Conservation (phyloP, 2,888 invertebrate genomes). For the Aphidoletes aphidimyza region DNA sequence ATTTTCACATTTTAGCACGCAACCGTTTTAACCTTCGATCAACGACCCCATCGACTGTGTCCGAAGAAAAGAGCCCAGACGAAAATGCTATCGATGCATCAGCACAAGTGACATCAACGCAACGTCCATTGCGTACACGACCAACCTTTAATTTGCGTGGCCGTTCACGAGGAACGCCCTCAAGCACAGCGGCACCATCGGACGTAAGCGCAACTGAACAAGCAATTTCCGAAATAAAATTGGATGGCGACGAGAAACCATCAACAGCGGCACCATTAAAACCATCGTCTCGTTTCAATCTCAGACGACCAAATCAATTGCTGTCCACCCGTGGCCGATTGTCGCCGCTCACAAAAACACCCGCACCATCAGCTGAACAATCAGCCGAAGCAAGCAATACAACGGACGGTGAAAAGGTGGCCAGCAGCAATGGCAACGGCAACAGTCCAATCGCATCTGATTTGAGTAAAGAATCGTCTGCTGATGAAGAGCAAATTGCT, state of each 20-base stretch:
- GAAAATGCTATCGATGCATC: constrained; percentile 54
- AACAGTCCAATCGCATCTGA: constrained; percentile 57
- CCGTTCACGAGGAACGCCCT: constrained; percentile 62
- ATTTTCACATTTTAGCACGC: constrained; percentile 61
- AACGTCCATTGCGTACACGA: constrained; percentile 62
- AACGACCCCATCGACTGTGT: constrained; percentile 60
- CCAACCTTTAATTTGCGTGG: constrained; percentile 64
- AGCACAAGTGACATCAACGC: constrained; percentile 60
- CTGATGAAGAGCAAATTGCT: constrained; percentile 55
- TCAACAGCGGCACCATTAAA: constrained; percentile 57
- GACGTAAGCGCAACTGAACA: constrained; percentile 56
- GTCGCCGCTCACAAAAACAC: constrained; percentile 59
- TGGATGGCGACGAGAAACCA: background rate
- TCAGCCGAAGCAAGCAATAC: constrained; percentile 56
- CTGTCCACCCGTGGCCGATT: constrained; percentile 62
- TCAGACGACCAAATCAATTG: constrained; percentile 64
- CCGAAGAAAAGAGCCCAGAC: constrained; percentile 19
- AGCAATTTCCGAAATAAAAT: background rate
- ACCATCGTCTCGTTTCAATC: constrained; percentile 58
- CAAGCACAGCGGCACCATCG: constrained; percentile 62
- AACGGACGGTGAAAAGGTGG: no score
- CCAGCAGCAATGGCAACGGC: constrained; percentile 56
- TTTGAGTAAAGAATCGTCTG: constrained; percentile 58
- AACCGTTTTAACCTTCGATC: constrained; percentile 66
- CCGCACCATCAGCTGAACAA: constrained; percentile 61